Base-by-base conservation (phyloP, 2,888 invertebrate genomes). In the Zaprionus lineosus region DNA sequence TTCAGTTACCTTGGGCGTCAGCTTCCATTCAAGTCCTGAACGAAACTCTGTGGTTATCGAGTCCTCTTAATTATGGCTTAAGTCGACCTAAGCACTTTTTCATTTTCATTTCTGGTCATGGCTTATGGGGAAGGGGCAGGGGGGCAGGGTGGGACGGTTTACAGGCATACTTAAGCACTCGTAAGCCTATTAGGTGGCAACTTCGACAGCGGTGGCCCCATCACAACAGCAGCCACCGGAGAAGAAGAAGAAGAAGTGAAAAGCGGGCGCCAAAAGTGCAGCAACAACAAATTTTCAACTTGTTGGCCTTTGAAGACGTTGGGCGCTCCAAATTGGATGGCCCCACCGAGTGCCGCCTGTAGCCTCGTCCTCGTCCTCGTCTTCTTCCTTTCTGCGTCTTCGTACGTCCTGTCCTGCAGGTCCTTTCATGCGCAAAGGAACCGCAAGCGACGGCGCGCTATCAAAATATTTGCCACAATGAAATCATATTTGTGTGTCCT, bases 391-490 rank as follows among this genome's bases (percentile, higher is more conserved):
- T 24, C 39, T 14, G 11, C 2, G 8, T 5, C 24, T 14, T n/a
- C n/a, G n/a, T n/a, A n/a, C n/a, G n/a, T n/a, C n/a, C n/a, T n/a
- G n/a, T n/a, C n/a, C n/a, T n/a, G n/a, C n/a, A n/a, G n/a, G n/a
- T n/a, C n/a, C n/a, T n/a, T n/a, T n/a, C n/a, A n/a, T n/a, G n/a
- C n/a, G 18, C 15, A 24, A 2, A 37, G 33, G 4, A 63, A 70
- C 67, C 70, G 36, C 70, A 70, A 43, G 69, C 61, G 57, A 57
- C 57, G 56, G 46, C 28, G 43, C 52, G 68, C 84, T 81, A 81
- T 84, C 84, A 84, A 78, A 78, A 78, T 78, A 84, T 78, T 78
- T 84, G 78, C 78, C 82, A 84, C 78, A 84, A 84, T 84, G 82
- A 84, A 84, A 84, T 77, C 77, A 81, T 84, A 76, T 61, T 65